These are phyloP conservation scores for Zelostemma sp. DNA, from an alignment of 1,140 invertebrate species.

Conservation along the genomic window DNA sequence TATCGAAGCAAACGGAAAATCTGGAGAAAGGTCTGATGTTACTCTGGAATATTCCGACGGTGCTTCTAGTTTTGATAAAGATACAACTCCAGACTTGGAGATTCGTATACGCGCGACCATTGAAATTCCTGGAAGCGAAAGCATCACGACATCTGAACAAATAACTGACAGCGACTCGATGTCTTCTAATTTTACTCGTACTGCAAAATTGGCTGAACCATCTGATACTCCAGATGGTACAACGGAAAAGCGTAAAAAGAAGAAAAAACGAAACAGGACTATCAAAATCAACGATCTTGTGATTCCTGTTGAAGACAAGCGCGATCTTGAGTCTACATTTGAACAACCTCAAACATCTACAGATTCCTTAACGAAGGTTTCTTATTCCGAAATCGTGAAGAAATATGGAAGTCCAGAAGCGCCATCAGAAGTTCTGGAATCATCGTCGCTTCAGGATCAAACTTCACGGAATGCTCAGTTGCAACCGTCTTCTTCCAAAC, in stretches of 20 bases:
- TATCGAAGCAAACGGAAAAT: constrained; percentile 4
- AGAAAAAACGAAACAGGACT: constrained; percentile 49
- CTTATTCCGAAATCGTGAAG: constrained; percentile 50
- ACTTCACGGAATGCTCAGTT: constrained; percentile 6
- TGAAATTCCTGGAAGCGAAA: constrained; percentile 54
- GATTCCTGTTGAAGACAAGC: constrained; percentile 9
- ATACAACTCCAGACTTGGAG: constrained; percentile 54
- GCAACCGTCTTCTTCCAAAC: background rate
- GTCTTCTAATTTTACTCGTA: constrained; percentile 48
- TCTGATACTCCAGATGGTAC: constrained; percentile 3
- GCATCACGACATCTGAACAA: constrained; percentile 42
- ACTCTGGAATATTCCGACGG: background rate
- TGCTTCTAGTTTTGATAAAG: constrained; percentile 42
- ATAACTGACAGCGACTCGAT: constrained; percentile 24
- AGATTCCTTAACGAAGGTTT: constrained; percentile 30
- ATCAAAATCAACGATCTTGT: constrained; percentile 26
- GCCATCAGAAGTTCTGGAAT: constrained; percentile 12
- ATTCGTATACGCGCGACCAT: constrained; percentile 64
- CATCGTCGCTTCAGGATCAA: background rate
- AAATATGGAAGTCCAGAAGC: constrained; percentile 28
- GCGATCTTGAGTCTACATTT: constrained; percentile 23
- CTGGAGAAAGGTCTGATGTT: no score
- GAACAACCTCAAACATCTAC: constrained; percentile 29
- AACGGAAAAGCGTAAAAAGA: constrained; percentile 37
- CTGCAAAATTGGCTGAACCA: constrained; percentile 50